Conservation (phyloP, 2,113 vertebrate genomes). For the Dryoscopus gambensis region DNA sequence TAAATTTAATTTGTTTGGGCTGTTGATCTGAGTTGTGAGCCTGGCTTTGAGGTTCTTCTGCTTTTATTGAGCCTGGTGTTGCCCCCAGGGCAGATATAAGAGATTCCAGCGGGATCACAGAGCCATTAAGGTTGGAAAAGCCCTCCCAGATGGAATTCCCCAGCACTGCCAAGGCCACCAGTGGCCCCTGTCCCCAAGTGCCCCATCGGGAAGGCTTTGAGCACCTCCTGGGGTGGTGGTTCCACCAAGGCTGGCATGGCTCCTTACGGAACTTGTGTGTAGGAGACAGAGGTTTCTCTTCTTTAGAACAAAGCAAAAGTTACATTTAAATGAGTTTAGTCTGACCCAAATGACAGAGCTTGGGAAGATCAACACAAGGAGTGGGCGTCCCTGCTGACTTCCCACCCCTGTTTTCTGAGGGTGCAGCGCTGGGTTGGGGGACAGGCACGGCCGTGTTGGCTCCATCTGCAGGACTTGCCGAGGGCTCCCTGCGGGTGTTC, state of each 20-base stretch:
- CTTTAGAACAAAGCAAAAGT: neutral
- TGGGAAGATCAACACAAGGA: neutral
- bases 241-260: neutral
- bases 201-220: fast-evolving
- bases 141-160: neutral
- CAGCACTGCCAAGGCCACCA: neutral
- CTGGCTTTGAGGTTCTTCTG: neutral
- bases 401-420: no score
- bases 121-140: neutral
- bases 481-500: neutral
- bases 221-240: neutral
- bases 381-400: neutral
- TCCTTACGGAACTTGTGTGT: fast-evolving
- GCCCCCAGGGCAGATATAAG: neutral
- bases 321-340: neutral
- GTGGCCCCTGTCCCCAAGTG: neutral
- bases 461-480: no score
- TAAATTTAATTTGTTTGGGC: neutral
- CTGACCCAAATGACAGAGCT: neutral
- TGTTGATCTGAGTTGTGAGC: neutral
- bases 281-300: neutral
- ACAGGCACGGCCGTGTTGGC: fast-evolving
- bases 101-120: neutral
- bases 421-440: neutral
- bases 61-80: neutral